Base-by-base conservation (phyloP, 2,113 vertebrate genomes). In the Cyphomyrus plagiostoma region DNA sequence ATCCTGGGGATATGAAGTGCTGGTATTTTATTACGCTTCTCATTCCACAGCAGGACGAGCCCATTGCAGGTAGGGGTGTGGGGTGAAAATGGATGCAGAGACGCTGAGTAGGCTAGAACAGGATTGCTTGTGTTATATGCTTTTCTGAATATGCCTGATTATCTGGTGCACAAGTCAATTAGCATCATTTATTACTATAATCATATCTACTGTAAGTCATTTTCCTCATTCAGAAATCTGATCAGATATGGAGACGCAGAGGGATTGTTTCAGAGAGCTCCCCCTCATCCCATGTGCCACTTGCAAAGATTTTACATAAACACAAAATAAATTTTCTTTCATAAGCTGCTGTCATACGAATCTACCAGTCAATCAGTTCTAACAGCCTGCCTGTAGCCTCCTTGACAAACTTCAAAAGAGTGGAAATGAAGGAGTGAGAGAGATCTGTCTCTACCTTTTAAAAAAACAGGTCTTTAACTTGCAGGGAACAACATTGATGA, bases 1-100 rank as follows among this genome's bases (percentile, higher is more conserved):
- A 39, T 88, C 17, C 35, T 58, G 48, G 39, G 53, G 56, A 49
- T 35, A 58, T 56, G 50, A 30, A 58, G 86, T 91, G 87, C 17
- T 90, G 91, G 93, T 93, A 92, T 92, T 94, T 92, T 91, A 93
- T 95, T 92, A 91, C 95, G 92, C 92, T 90, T 92, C 87, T 92
- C 92, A 93, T 92, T 92, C 91, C 90, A 90, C 90, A 91, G 86
- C 91, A 90, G 93, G 93, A 94, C 92, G 92, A 94, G 91, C 48
- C 50, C 86, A 26, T 52, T 46, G 52, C 23, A 58, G 30, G 46
- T 19, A 48, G 4, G 26, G 50, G 15, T 48, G 46, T 26, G 48
- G 48, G 48, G 49, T 58, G 21, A 17, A 50, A 53, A 86, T 35
- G 1, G 17, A 50, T 86, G 13, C 49, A 86, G 26, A n/a, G 49